Evolutionary conservation across 2,888 invertebrate genomes (phyloP), one percentile per base, ranked within the genome.

Genomic region (Urechis unicinctus): DNA sequence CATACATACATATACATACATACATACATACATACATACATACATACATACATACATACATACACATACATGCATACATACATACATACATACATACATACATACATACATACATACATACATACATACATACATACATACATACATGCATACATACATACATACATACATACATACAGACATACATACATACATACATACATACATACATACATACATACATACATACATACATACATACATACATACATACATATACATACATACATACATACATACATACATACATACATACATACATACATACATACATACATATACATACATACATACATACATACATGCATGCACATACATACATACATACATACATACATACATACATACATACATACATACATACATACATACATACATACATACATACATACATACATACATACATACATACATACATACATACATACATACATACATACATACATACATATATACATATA

Each of bases 301-400:
- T 24, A 48, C 26, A 48, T 24, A 48, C 26, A 48, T 24, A 48
- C 26, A 48, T 24, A 48, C 26, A 48, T 24, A 48, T 48, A 48
- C 28, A 48, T 48, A 48, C 28, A 48, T 48, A 48, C 28, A 48
- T 48, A 48, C 28, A 48, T 48, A 48, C 28, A 48, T 48, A 48
- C 28, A 48, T 48, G 26, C 28, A 48, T 48, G 26, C 28, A 48
- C 26, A 48, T 24, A 48, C 26, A 48, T 24, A 48, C 26, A 48
- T 24, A 48, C 26, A 48, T 24, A 48, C 26, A 48, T 24, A 48
- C 26, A 48, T 24, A 48, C 26, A 48, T 24, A 48, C 26, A 48
- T 24, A 48, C 26, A 48, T 24, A 48, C 26, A 26, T 24, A 48
- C 26, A 48, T 24, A 48, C 26, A 48, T 24, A 48, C 26, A 48